Base-by-base conservation (phyloP, 2,113 vertebrate species). In the Saimiri boliviensis region DNA sequence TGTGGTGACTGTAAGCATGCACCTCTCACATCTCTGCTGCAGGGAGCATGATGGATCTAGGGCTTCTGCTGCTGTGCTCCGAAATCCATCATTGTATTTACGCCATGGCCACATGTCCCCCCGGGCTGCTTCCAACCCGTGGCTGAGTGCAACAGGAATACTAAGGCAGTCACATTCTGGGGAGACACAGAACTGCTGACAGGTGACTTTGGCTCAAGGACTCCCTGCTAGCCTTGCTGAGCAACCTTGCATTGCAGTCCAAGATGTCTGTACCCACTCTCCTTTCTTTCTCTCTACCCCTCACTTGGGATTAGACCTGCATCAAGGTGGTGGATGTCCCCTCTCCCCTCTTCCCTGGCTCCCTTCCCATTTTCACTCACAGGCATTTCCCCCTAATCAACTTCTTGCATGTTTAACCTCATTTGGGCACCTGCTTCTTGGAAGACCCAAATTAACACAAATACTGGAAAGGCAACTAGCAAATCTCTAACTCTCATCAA, bases 1-100 rank as follows among this genome's bases (percentile, higher is more conserved):
- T 14, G 12, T 45, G n/a, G 30, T 0, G 2, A 37, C 52, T 8
- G 0, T 20, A 27, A 56, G 80, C 14, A 3, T 0, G 32, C 19
- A 5, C 30, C 45, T 86, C 37, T 74, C 54, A 40, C 45, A 25
- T 49, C 27, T 45, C 79, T 32, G 45, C 42, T 35, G 14, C 30
- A 81, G 37, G 63, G 5, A 25, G 40, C 83, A 0, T 13, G 21
- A 63, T 6, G 47, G 23, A 14, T 68, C 0, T 0, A 16, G 16
- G 27, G 12, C 12, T 66, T 86, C 42, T 5, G 3, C 8, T 3
- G 1, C 70, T 13, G 20, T 11, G 52, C 60, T 66, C 63, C 27
- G 94, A 73, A 85, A 80, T 58, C 71, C 35, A 35, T 56, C 9
- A 6, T 9, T 3, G 37, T 40, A 11, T 66, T 35, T 87, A 19